These are phyloP conservation scores for Labroides dimidiatus DNA, from an alignment of 2,797 vertebrate species.

Conservation along the genomic window DNA sequence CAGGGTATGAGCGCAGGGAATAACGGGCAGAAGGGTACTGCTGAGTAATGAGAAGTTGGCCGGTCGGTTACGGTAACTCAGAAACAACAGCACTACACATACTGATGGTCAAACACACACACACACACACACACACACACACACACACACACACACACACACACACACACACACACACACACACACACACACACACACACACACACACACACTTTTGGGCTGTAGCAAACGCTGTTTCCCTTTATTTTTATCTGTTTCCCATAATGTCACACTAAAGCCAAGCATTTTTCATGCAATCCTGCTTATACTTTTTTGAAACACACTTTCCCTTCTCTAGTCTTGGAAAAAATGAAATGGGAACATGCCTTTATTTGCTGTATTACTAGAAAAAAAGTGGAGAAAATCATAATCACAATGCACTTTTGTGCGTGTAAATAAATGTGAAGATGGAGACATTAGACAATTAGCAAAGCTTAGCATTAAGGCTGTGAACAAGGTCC, in stretches of 20 bases:
- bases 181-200: conserved; percentile 21
- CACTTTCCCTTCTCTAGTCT: too few relatives aligned
- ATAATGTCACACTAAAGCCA: conserved; percentile 12
- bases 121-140: conserved; percentile 10
- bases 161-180: conserved; percentile 18
- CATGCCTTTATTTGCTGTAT: not conserved
- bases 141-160: conserved; percentile 24
- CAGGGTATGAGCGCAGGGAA: conserved; percentile 58
- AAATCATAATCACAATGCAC: not conserved
- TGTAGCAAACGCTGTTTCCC: conserved; percentile 26
- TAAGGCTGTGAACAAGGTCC: not conserved
- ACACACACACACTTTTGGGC: conserved; percentile 24
- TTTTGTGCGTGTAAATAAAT: not conserved
- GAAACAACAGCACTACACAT: conserved; percentile 69
- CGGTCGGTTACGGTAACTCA: conserved; percentile 74
- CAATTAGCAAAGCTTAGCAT: conserved; percentile 11
- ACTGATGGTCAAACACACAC: conserved; percentile 18
- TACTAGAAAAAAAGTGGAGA: not conserved
- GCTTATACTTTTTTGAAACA: too few relatives aligned
- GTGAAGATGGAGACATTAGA: not conserved
- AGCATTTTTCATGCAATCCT: not conserved
- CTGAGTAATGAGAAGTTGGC: conserved; percentile 74
- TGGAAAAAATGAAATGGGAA: not conserved
- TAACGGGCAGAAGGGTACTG: conserved; percentile 62
- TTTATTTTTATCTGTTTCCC: too few relatives aligned